These are phyloP conservation scores for Vesta saturnalis DNA, from an alignment of 2,888 invertebrate genomes.

Conservation along the genomic window DNA sequence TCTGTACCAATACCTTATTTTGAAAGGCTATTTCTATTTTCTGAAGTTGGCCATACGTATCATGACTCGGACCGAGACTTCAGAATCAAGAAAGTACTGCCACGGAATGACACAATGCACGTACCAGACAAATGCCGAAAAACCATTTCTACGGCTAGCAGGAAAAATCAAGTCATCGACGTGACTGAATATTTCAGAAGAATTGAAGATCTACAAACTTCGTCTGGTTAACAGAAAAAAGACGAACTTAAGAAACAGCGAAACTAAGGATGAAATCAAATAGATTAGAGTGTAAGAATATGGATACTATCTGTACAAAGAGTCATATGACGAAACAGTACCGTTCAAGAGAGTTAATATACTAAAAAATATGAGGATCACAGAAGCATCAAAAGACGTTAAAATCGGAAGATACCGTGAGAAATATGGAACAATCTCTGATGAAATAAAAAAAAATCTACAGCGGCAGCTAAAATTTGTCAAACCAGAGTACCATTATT, in stretches of 20 bases:
- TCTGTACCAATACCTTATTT: constrained; percentile 45
- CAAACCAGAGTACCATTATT: constrained; percentile 3
- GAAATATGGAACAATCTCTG: constrained; percentile 25
- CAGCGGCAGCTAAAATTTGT: constrained; percentile 17
- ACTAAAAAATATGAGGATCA: constrained; percentile 2
- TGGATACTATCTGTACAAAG: constrained; percentile 21
- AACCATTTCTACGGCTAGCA: constrained; percentile 43
- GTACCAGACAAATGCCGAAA: constrained; percentile 48
- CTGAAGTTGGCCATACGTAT: constrained; percentile 52
- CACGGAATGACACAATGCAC: constrained; percentile 48
- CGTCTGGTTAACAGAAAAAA: constrained; percentile 10
- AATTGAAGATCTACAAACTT: constrained; percentile 30
- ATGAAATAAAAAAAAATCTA: constrained; percentile 17
- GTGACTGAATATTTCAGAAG: constrained; percentile 43
- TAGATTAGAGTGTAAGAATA: constrained; percentile 16
- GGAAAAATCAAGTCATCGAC: constrained; percentile 44
- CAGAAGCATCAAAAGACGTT: neutral
- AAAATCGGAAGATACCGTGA: constrained; percentile 14
- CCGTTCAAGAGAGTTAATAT: constrained; percentile 8
- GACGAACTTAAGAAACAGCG: neutral
- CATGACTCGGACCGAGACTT: constrained; percentile 54
- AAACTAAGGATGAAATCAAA: constrained; percentile 13
- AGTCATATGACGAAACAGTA: neutral
- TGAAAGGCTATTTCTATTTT: constrained; percentile 39
- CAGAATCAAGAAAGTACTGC: constrained; percentile 51